phyloP scores from a whole-genome alignment of 1,140 invertebrate genomes.

The Trichomalopsis sarcophagae region DNA sequence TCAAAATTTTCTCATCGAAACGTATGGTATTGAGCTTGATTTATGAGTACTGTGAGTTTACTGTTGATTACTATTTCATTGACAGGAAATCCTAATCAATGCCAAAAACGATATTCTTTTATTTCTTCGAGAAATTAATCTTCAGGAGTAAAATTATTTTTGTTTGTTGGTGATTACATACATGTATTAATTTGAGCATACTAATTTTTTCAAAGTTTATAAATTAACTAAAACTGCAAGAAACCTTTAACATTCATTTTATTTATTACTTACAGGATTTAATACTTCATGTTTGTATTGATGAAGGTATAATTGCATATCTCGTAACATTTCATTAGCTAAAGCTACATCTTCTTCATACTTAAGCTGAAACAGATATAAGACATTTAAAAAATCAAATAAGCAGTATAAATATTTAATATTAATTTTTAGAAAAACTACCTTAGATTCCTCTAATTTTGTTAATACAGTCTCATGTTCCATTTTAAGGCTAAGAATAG shows the following conservation, averaged over 20 bases:
- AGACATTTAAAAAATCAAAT: slow-evolving; percentile 15
- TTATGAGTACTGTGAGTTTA: slow-evolving; percentile 9
- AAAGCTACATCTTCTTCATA: slow-evolving; percentile 50
- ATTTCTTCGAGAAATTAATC: slow-evolving; percentile 11
- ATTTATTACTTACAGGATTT: slow-evolving; percentile 56
- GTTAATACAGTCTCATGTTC: slow-evolving; percentile 52
- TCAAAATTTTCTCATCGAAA: neutral
- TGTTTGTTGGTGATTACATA: neutral
- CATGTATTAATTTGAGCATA: neutral
- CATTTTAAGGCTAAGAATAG: slow-evolving; percentile 57
- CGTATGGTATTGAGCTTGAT: neutral
- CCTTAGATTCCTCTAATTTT: slow-evolving; percentile 34
- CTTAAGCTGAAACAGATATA: slow-evolving; percentile 44
- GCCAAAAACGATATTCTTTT: slow-evolving; percentile 5
- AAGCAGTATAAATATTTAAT: neutral
- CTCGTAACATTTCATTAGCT: slow-evolving; percentile 55
- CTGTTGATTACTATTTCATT: neutral
- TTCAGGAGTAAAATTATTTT: slow-evolving; percentile 8
- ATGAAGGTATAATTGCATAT: slow-evolving; percentile 54
- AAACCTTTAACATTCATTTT: neutral
- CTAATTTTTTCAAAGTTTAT: neutral
- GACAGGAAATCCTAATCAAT: neutral
- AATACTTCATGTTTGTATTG: slow-evolving; percentile 57
- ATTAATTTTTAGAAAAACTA: slow-evolving; percentile 12
- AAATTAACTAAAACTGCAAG: neutral